phyloP scores from a whole-genome alignment of 2,888 invertebrate genomes.

The Drosophila planitibia region DNA sequence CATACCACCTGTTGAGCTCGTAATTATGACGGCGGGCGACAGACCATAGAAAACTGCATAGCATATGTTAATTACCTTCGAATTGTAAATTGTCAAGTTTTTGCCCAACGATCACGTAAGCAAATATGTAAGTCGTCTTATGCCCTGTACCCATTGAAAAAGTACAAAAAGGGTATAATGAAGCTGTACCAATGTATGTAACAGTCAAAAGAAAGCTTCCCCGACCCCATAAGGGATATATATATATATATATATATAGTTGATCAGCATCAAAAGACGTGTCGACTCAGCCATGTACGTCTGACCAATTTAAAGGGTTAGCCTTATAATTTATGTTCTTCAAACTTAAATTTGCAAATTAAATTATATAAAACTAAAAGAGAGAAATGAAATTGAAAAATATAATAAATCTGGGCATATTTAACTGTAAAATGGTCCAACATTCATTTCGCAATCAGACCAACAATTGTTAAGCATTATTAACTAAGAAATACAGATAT shows the following conservation, averaged over 20 bases:
- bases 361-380: neutral
- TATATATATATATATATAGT: neutral
- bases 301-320: neutral
- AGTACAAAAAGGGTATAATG: neutral
- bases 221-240: neutral
- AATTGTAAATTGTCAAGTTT: neutral
- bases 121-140: neutral
- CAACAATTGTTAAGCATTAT: no score
- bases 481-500: no score
- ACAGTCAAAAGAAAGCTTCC: neutral
- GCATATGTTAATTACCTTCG: slow-evolving; percentile 14
- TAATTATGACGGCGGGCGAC: slow-evolving; percentile 11
- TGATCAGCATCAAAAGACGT: neutral
- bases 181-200: neutral
- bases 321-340: neutral
- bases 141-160: neutral
- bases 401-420: neutral
- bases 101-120: neutral
- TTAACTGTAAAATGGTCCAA: neutral
- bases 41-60: slow-evolving; percentile 7
- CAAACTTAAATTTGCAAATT: neutral
- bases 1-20: neutral
- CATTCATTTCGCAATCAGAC: neutral
- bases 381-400: neutral
- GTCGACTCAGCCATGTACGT: neutral